Base-by-base conservation (phyloP, 2,888 invertebrate genomes). In the Horisme vitalbata region DNA sequence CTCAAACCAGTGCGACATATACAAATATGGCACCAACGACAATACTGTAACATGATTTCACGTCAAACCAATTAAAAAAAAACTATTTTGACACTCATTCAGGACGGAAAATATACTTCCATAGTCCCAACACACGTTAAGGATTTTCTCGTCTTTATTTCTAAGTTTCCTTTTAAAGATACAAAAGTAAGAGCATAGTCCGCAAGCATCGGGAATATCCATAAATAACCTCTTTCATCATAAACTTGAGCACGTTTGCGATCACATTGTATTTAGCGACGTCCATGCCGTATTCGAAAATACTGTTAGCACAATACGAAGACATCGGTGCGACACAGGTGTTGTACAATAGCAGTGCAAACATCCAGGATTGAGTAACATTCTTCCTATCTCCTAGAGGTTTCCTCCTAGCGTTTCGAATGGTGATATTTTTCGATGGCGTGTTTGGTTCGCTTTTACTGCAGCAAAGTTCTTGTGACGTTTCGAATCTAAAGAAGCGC, bases 321-420 rank as follows among this genome's bases (percentile, higher is more conserved):
- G 88, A 87, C 77, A 88, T 82, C 0, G 89, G 87, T 0, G 84
- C 85, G 11, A 87, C 63, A 50, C 89, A 89, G 2, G 81, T 75
- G 34, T 88, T 83, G 59, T 88, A 89, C 31, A 88, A 46, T 4
- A 89, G 71, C n/a, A 89, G 52, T 1, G 81, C 83, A 24, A 79
- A 60, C 85, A 86, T 82, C 89, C 88, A 87, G 44, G 74, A 79
- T 46, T 78, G 81, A 1, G 79, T 72, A 18, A 63, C 50, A 2
- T 66, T 14, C 6, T 62, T 56, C 28, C 61, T 57, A 10, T 68
- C 62, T 2, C 55, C 47, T 12, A 67, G 9, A 1, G 63, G 54
- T 3, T n/a, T n/a, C n/a, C n/a, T n/a, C n/a, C n/a, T n/a, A n/a
- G n/a, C n/a, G n/a, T n/a, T n/a, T n/a, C n/a, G n/a, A 9, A 32